A percentile compares a stretch with the other conserved stretches of the same genome.
phyloP scores from a whole-genome alignment of 2,113 vertebrate genomes.

The Tragulus kanchil region DNA sequence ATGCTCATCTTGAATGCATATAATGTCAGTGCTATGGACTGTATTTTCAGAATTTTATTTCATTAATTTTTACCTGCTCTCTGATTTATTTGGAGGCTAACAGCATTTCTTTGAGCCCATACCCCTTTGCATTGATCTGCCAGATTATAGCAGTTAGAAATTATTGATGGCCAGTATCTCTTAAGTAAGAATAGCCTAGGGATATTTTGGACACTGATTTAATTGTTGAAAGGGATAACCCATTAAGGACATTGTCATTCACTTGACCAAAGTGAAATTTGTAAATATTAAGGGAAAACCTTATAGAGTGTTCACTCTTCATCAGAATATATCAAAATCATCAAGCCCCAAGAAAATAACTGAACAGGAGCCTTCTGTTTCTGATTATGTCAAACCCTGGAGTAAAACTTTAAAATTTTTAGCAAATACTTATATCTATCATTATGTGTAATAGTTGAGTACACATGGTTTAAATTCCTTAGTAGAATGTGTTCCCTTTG shows the following conservation, averaged over 20 bases:
- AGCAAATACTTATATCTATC: neutral
- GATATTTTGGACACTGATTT: constrained; percentile 34
- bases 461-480: neutral
- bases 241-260: constrained; percentile 45
- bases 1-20: no score
- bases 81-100: constrained; percentile 11
- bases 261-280: constrained; percentile 30
- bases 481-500: neutral
- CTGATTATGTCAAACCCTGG: neutral
- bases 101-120: neutral
- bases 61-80: constrained; percentile 12
- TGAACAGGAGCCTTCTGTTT: constrained; percentile 22
- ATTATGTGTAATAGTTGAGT: neutral
- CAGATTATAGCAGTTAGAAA: neutral
- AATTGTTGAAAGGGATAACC: constrained; percentile 24
- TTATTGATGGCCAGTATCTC: neutral
- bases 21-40: neutral
- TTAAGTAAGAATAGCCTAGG: constrained; percentile 32
- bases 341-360: neutral
- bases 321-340: neutral
- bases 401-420: constrained; percentile 13
- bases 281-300: neutral
- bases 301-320: constrained; percentile 10
- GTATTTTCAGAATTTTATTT: constrained; percentile 23
- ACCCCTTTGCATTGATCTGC: neutral